Percentiles rank a stretch among this genome's conserved stretches.
Conservation (phyloP, 2,888 invertebrate species). For the Palloptera scutellata region DNA sequence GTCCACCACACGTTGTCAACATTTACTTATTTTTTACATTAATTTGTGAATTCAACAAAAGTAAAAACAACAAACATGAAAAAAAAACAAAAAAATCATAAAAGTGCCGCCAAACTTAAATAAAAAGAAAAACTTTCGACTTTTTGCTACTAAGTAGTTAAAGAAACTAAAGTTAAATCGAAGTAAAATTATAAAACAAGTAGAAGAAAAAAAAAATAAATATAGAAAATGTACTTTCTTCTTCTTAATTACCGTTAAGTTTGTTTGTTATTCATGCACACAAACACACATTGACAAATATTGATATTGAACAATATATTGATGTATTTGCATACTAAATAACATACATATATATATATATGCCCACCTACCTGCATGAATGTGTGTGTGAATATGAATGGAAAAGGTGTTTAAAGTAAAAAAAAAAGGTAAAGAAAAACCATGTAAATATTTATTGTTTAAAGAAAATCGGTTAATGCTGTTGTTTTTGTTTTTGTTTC, state of each 20-base stretch:
- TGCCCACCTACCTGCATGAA: too few species aligned
- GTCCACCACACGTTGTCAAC: neutral
- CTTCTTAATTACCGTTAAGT: slow-evolving; percentile 6
- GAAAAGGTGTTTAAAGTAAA: too few species aligned
- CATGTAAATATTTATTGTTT: too few species aligned
- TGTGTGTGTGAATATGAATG: too few species aligned
- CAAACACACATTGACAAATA: slow-evolving; percentile 4
- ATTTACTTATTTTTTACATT: neutral
- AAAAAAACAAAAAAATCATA: neutral
- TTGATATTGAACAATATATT: neutral
- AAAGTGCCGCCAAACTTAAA: slow-evolving; percentile 14
- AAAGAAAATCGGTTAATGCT: neutral
- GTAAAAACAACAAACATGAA: too few species aligned
- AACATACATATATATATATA: neutral
- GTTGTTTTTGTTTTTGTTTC: neutral
- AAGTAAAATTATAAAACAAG: neutral
- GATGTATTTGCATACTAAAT: slow-evolving; percentile 1
- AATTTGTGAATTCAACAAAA: too few species aligned
- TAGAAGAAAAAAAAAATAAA: neutral
- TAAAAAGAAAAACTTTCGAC: slow-evolving; percentile 16
- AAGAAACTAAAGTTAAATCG: slow-evolving; percentile 12
- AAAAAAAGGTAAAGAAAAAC: too few species aligned
- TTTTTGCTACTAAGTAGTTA: neutral
- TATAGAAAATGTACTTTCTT: slow-evolving; percentile 3
- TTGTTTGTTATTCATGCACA: neutral